Percentiles rank a stretch among this genome's conserved stretches.
Conservation (phyloP, 2,113 vertebrate genomes). For the Sander vitreus region DNA sequence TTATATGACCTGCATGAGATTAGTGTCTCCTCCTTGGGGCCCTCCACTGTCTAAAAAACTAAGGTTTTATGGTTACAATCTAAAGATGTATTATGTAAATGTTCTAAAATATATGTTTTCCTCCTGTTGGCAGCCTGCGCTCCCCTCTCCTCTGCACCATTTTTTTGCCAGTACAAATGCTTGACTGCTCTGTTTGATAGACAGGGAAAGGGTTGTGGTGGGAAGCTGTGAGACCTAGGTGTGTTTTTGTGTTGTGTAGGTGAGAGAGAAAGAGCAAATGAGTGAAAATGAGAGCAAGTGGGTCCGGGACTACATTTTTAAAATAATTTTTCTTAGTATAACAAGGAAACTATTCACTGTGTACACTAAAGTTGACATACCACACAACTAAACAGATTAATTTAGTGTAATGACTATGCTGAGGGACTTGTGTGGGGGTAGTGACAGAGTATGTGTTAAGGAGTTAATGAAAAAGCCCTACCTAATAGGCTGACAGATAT, state of each 20-base stretch:
- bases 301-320: not conserved
- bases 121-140: not conserved
- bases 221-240: not conserved
- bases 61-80: not conserved
- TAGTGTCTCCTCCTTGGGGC: constrained; percentile 2
- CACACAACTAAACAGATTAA: constrained; percentile 3
- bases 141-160: not conserved
- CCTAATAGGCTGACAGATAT: constrained; percentile 25
- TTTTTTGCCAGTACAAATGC: not conserved
- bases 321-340: not conserved
- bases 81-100: not conserved
- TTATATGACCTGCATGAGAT: constrained; percentile 11
- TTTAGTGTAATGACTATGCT: constrained; percentile 17
- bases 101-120: not conserved
- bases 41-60: not conserved
- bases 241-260: not conserved
- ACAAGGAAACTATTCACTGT: not conserved
- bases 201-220: not conserved
- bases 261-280: not conserved
- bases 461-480: constrained; percentile 30
- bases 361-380: not conserved
- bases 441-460: constrained; percentile 10
- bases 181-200: constrained; percentile 1
- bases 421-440: not conserved
- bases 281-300: not conserved